Percentiles rank a stretch among this genome's conserved stretches.
phyloP scores from a whole-genome alignment of 2,888 invertebrate genomes.

The Pyrrhia umbra region DNA sequence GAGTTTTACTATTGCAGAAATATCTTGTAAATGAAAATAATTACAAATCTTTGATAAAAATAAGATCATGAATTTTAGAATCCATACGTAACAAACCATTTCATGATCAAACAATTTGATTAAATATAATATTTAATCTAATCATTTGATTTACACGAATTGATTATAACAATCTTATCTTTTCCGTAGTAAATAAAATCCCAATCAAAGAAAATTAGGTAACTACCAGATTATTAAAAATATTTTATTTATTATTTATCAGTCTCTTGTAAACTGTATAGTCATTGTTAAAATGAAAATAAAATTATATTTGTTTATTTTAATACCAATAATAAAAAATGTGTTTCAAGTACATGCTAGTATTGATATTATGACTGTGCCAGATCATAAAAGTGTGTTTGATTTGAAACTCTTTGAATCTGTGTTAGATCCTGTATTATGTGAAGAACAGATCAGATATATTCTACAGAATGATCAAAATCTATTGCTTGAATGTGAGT shows the following conservation, averaged over 20 bases:
- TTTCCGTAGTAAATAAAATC: too few relatives aligned
- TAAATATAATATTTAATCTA: too few relatives aligned
- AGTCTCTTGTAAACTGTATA: not conserved
- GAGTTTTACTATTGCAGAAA: too few relatives aligned
- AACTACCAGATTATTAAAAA: not conserved
- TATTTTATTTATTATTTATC: conserved; percentile 10
- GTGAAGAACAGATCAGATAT: conserved; percentile 71
- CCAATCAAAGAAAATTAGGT: conserved; percentile 14
- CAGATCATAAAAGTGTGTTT: conserved; percentile 65
- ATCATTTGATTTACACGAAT: too few relatives aligned
- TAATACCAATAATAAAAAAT: conserved; percentile 9
- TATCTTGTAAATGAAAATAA: too few relatives aligned
- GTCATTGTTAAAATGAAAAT: conserved; percentile 12
- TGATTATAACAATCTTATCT: conserved; percentile 10
- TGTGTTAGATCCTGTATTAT: conserved; percentile 74
- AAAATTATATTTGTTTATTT: conserved; percentile 13
- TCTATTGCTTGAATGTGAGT: conserved; percentile 77
- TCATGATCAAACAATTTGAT: too few relatives aligned
- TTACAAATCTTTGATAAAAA: too few relatives aligned
- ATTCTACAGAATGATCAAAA: conserved; percentile 63
- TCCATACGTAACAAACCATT: too few relatives aligned
- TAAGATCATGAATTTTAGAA: too few relatives aligned
- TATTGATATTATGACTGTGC: conserved; percentile 54
- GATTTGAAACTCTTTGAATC: conserved; percentile 73
- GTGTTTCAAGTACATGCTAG: conserved; percentile 34